Percentiles rank a stretch among this genome's conserved stretches.
phyloP scores from a whole-genome alignment of 2,888 invertebrate genomes.

The Eupithecia subfuscata region DNA sequence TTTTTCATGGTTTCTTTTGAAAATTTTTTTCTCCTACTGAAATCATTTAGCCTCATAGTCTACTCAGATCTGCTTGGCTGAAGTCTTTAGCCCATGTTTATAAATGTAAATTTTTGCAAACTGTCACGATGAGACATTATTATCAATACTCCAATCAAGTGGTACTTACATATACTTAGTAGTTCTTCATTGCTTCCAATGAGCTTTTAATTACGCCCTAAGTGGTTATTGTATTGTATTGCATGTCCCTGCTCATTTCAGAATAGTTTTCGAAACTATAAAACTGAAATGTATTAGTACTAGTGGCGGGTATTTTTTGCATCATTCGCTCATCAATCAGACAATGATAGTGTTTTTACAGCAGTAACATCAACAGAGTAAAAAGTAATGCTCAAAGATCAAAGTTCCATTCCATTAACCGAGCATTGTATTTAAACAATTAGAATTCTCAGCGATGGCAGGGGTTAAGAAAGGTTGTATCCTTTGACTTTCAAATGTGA shows the following conservation, averaged over 20 bases:
- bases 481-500: conserved; percentile 19
- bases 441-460: conserved; percentile 8
- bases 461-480: conserved; percentile 10
- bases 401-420: not conserved
- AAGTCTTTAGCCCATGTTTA: not conserved
- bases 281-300: not conserved
- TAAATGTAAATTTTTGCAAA: not conserved
- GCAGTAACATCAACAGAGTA: not conserved
- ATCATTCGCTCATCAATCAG: conserved; percentile 1
- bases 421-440: conserved; percentile 11
- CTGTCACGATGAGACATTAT: not conserved
- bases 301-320: not conserved
- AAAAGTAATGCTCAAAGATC: conserved; percentile 8
- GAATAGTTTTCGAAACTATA: not conserved
- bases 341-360: conserved; percentile 9
- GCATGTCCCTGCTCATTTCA: not conserved
- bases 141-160: no score
- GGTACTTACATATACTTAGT: no score
- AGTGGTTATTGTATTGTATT: no score
- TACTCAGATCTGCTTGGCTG: not conserved
- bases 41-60: not conserved
- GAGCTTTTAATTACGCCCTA: not conserved
- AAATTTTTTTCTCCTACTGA: not conserved
- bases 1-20: not conserved
- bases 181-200: not conserved